phyloP scores from a whole-genome alignment of 2,113 vertebrate species.

The Romanogobio albipinnatus region DNA sequence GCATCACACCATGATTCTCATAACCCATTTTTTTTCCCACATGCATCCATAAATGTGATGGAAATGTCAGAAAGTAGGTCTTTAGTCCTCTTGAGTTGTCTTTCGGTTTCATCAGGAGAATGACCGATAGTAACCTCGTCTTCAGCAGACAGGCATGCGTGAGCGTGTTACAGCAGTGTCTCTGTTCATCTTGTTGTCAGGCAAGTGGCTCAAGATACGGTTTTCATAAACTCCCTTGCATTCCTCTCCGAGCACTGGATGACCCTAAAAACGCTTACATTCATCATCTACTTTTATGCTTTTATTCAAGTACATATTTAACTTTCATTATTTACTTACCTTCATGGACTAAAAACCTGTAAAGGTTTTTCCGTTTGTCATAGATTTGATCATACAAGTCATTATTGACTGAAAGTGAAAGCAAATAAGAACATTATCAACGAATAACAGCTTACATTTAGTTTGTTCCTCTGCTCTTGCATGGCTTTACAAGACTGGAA shows the following conservation, averaged over 20 bases:
- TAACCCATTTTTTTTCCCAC: not conserved
- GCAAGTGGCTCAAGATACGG: not conserved
- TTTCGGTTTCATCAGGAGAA: constrained; percentile 37
- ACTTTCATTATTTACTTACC: not conserved
- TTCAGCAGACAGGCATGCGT: not conserved
- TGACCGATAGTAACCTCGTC: constrained; percentile 69
- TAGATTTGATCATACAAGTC: not conserved
- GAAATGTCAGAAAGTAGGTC: not conserved
- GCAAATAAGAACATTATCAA: not conserved
- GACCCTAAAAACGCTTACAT: not conserved
- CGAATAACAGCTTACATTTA: not conserved
- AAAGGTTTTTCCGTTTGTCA: too few relatives aligned
- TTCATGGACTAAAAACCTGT: not conserved
- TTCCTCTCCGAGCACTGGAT: not conserved
- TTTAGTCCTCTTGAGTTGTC: not conserved
- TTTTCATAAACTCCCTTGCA: constrained; percentile 1
- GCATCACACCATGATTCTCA: not conserved
- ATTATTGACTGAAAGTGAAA: not conserved
- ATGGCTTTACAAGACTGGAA: not conserved
- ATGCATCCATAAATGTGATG: not conserved
- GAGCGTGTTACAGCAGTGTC: constrained; percentile 10
- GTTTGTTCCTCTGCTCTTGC: not conserved
- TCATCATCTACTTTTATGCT: not conserved
- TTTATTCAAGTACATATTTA: not conserved
- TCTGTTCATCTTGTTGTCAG: constrained; percentile 4